Evolutionary conservation across 2,113 vertebrate genomes (phyloP).

Genomic region (Mustelus asterias): DNA sequence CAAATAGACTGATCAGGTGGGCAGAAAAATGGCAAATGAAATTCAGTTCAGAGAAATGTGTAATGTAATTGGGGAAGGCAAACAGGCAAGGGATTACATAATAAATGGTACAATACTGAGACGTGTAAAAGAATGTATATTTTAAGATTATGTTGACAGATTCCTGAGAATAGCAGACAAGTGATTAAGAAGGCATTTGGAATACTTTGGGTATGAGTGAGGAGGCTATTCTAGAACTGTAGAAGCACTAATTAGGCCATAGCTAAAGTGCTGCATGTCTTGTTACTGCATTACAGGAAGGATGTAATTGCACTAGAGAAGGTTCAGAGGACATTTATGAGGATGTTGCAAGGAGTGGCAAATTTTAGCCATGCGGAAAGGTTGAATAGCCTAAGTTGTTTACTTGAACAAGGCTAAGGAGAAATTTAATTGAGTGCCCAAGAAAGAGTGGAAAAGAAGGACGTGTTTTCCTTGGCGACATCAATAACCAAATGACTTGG

Average conservation of each 20-base stretch:
- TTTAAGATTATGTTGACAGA: not conserved
- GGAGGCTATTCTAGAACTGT: not conserved
- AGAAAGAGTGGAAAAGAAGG: not conserved
- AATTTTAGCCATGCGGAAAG: not conserved
- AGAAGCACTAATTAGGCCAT: not conserved
- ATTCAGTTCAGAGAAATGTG: not conserved
- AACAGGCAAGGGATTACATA: not conserved
- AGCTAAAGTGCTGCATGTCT: not conserved
- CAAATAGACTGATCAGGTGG: not conserved
- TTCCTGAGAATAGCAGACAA: not conserved
- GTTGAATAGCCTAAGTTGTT: not conserved
- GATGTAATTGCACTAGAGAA: not conserved
- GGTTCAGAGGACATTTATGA: not conserved
- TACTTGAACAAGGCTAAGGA: not conserved
- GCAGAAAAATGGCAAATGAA: not conserved
- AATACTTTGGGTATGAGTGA: not conserved
- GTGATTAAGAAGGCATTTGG: too few species aligned
- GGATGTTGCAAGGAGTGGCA: not conserved
- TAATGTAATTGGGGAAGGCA: not conserved
- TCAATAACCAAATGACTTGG: not conserved
- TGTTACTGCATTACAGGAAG: not conserved
- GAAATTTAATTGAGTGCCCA: not conserved
- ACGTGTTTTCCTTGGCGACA: not conserved
- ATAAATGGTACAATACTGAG: not conserved
- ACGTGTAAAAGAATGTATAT: not conserved